Evolutionary conservation across 2,888 invertebrate species (phyloP), one percentile per base, ranked within the genome.

Genomic region (Amorpha juglandis): DNA sequence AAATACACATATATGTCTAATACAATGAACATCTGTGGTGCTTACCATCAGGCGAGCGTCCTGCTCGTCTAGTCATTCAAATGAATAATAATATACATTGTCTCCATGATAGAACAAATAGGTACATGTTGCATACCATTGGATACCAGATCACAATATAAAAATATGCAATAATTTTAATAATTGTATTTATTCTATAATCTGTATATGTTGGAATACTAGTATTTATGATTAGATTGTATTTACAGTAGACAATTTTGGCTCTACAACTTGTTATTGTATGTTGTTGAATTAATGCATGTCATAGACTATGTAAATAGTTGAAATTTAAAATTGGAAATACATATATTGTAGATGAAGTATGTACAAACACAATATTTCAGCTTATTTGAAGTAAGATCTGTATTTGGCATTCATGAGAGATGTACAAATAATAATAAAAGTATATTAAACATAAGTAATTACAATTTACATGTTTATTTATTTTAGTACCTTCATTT

Each of bases 121-220:
- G 33, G 42, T 55, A 47, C 16, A 63, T 50, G 51, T 63, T 4
- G 19, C 38, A 67, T 72, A 72, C 69, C 69, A 67, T 72, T 74
- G 69, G 82, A 83, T 83, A 74, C 82, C 84, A 83, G 82, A 84
- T 86, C 86, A 83, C 82, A 83, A 79, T 78, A 79, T 73, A 66
- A 73, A 74, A 69, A 75, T 70, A 77, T 73, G 78, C 80, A 80
- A 81, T 82, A 80, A 81, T 79, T 74, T 77, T 76, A 79, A 80
- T 77, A 69, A 76, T 77, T 77, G 75, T 77, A 78, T 70, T 82
- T 77, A 78, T 77, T 81, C 73, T 74, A 78, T 75, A 86, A 79
- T 90, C 83, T 91, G 89, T 91, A 90, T 89, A 91, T 91, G 87
- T 90, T 87, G 89, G 85, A 87, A 81, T 77, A 81, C 81, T 82